Base-by-base conservation (phyloP, 2,888 invertebrate species). In the Chrysina gloriosa region DNA sequence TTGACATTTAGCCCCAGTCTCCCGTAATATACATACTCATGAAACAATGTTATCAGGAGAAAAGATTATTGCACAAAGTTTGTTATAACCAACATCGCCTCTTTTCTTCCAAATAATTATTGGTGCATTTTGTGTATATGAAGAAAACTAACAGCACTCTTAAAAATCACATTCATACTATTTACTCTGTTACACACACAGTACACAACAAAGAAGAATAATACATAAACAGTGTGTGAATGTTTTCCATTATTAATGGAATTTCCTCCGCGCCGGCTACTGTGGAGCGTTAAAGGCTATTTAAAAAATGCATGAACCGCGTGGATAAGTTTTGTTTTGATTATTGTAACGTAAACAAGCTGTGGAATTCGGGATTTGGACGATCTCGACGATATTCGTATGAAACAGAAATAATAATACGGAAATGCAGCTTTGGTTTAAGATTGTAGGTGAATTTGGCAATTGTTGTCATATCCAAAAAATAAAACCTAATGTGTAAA, bases 231-330 rank as follows among this genome's bases (percentile, higher is more conserved):
- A n/a, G 11, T 19, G 54, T 9, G 54, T 27, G 34, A 54, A 54
- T 34, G 34, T 11, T 21, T 34, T 31, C 34, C n/a, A 54, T 54
- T 54, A 54, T 54, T 54, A 54, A 54, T 34, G 54, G 9, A 36
- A 54, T 54, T 34, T 54, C 16, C 54, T 54, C 34, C 7, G 54
- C 16, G 16, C 54, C 19, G 31, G 25, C 25, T 25, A 48, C 34
- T 16, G 19, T 19, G 9, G 9, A 19, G 54, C 16, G 34, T 31
- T 54, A 31, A 54, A 54, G 31, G 31, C 19, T 14, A 11, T 54
- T 34, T 54, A 16, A 54, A 54, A 54, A 34, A 31, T 54, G 9
- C 34, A 54, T 21, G 54, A 54, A 54, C 54, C 29, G 31, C 34
- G 4, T 34, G 54, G 21, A 19, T 54, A 54, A 31, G 29, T 54